Conservation (phyloP, 2,888 invertebrate species). For the Sisyra terminalis region DNA sequence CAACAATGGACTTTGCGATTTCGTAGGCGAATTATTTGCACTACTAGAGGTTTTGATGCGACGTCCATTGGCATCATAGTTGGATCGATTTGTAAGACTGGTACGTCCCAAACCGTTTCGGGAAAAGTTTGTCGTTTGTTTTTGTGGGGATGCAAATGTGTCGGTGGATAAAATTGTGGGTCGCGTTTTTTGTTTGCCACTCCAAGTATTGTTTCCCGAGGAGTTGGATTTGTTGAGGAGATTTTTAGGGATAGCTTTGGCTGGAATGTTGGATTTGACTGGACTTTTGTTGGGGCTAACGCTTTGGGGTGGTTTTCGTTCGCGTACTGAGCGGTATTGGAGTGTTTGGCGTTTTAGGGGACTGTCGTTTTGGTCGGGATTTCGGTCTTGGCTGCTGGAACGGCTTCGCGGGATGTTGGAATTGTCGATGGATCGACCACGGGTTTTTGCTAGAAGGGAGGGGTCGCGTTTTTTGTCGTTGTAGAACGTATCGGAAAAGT, state of each 20-base stretch:
- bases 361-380: constrained; percentile 19
- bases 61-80: constrained; percentile 30
- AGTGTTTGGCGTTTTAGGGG: constrained; percentile 23
- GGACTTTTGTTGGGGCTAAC: constrained; percentile 27
- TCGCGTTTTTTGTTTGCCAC: constrained; percentile 38
- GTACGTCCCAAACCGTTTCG: constrained; percentile 28
- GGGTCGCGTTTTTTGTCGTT: constrained; percentile 30
- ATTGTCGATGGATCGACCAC: constrained; percentile 12
- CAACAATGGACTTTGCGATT: constrained; percentile 43
- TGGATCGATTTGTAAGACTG: constrained; percentile 26
- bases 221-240: constrained; percentile 29
- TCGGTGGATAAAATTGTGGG: constrained; percentile 37
- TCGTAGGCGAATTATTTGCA: constrained; percentile 42
- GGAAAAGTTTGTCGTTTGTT: constrained; percentile 14
- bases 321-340: constrained; percentile 26
- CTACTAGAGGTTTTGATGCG: constrained; percentile 31
- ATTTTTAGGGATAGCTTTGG: constrained; percentile 22
- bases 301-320: constrained; percentile 26
- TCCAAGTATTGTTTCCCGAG: constrained; percentile 53
- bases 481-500: constrained; percentile 45
- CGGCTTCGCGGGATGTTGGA: constrained; percentile 30
- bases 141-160: constrained; percentile 33
- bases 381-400: constrained; percentile 27
- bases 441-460: constrained; percentile 13
- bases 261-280: constrained; percentile 28